Evolutionary conservation across 2,888 invertebrate genomes (phyloP).

Genomic region (Ariolimax columbianus): DNA sequence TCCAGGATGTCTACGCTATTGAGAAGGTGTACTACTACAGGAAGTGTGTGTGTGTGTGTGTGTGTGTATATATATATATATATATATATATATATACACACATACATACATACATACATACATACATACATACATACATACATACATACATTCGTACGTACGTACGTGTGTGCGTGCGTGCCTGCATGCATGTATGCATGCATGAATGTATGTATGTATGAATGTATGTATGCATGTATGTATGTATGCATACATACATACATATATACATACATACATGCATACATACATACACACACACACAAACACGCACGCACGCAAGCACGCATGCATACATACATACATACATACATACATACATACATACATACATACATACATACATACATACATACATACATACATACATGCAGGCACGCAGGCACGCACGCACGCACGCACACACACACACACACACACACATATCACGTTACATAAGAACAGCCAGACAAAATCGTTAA

Average conservation of each 20-base stretch:
- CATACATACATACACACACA: slow-evolving; percentile 31
- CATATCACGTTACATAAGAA: too few relatives aligned
- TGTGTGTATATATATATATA: too few relatives aligned
- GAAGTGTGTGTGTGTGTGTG: too few relatives aligned
- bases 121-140: background rate
- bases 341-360: too few relatives aligned
- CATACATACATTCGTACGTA: background rate
- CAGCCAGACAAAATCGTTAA: too few relatives aligned
- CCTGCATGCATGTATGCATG: background rate
- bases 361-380: too few relatives aligned
- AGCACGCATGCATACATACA: too few relatives aligned
- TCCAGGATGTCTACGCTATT: too few relatives aligned
- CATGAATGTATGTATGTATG: slow-evolving; percentile 30
- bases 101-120: background rate
- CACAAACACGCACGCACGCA: too few relatives aligned
- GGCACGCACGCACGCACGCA: background rate
- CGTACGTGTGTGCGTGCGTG: background rate
- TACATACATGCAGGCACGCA: background rate
- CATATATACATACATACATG: slow-evolving; percentile 14
- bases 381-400: too few relatives aligned
- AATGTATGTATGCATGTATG: too few relatives aligned
- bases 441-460: background rate
- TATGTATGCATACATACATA: background rate
- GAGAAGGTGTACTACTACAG: too few relatives aligned
- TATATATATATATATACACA: background rate